Conservation (phyloP, 1,140 invertebrate species). For the Lerema accius region DNA sequence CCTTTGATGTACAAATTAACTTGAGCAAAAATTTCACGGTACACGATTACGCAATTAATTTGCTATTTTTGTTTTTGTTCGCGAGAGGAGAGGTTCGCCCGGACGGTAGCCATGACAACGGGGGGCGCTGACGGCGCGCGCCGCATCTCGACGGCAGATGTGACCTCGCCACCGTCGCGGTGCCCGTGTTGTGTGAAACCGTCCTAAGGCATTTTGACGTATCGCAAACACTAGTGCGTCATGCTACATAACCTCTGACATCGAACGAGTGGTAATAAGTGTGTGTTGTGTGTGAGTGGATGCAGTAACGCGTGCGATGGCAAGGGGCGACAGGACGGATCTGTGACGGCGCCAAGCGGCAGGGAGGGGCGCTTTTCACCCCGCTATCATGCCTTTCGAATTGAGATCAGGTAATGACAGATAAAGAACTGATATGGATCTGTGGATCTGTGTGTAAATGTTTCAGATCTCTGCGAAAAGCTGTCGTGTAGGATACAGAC, state of each 20-base stretch:
- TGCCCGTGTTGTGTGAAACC: slow-evolving; percentile 58
- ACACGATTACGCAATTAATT: slow-evolving; percentile 79
- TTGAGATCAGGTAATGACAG: slow-evolving; percentile 70
- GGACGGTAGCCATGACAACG: slow-evolving; percentile 67
- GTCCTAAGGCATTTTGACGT: slow-evolving; percentile 55
- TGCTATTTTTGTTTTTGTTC: slow-evolving; percentile 80
- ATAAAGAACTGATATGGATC: background rate
- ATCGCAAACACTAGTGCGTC: slow-evolving; percentile 53
- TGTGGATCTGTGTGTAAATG: background rate
- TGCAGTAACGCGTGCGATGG: slow-evolving; percentile 59
- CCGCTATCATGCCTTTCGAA: slow-evolving; percentile 75
- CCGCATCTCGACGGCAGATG: slow-evolving; percentile 68
- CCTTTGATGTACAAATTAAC: slow-evolving; percentile 58
- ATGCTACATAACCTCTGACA: slow-evolving; percentile 58
- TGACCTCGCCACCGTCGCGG: slow-evolving; percentile 58
- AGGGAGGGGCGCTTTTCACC: slow-evolving; percentile 68
- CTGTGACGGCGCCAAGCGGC: slow-evolving; percentile 55
- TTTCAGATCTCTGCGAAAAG: background rate
- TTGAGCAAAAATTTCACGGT: slow-evolving; percentile 57
- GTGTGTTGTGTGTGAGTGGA: slow-evolving; percentile 49
- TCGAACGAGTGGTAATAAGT: slow-evolving; percentile 40
- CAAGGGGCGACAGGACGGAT: slow-evolving; percentile 49
- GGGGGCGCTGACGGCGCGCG: slow-evolving; percentile 73
- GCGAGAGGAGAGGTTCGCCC: slow-evolving; percentile 68
- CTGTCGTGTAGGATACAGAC: too few relatives aligned